These are phyloP conservation scores for Cetonia aurata DNA, from an alignment of 2,888 invertebrate species.

Conservation along the genomic window DNA sequence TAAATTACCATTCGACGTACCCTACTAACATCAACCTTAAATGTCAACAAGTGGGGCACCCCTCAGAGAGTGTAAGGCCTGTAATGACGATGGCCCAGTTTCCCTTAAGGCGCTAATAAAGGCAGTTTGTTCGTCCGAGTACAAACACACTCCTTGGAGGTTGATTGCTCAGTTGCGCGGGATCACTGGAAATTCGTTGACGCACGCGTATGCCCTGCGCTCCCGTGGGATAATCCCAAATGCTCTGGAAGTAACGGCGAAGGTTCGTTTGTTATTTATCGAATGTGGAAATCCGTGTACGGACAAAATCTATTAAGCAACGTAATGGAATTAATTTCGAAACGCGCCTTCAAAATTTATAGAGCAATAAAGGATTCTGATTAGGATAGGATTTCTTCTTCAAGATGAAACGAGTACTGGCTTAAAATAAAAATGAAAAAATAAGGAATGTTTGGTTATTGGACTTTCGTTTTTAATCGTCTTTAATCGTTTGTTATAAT, in stretches of 20 bases:
- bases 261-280: conserved; percentile 17
- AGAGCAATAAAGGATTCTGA: not conserved
- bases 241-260: not conserved
- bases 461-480: not conserved
- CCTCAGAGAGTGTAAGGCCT: not conserved
- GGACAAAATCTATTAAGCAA: conserved; percentile 3
- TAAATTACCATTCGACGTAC: no score
- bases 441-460: no score
- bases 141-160: no score
- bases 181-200: conserved; percentile 5
- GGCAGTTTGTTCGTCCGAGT: no score
- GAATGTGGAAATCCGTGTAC: not conserved
- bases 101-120: conserved; percentile 6
- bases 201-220: conserved; percentile 9
- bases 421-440: not conserved
- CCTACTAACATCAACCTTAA: no score
- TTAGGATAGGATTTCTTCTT: no score
- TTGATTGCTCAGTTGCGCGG: not conserved
- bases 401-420: not conserved
- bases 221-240: conserved; percentile 13
- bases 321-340: no score
- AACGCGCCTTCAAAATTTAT: not conserved
- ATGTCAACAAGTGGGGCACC: conserved; percentile 22
- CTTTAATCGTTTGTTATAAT: no score
- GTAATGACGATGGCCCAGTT: conserved; percentile 1